Conservation (phyloP, 2,113 vertebrate species). For the Megaceryle maxima region DNA sequence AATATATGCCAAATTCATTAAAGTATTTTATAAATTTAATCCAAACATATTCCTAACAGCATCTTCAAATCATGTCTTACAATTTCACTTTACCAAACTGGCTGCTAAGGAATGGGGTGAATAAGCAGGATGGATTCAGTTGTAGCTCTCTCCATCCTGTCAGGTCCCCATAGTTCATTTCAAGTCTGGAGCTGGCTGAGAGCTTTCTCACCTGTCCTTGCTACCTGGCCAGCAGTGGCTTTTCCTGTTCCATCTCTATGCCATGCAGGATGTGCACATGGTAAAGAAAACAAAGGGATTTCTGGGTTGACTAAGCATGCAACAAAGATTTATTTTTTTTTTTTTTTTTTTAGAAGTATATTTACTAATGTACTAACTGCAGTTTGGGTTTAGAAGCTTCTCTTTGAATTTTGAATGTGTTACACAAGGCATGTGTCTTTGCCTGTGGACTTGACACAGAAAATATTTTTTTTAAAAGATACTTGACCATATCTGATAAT, state of each 20-base stretch:
- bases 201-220: neutral
- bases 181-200: neutral
- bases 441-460: neutral
- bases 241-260: neutral
- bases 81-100: neutral
- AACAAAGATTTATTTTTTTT: neutral
- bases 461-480: neutral
- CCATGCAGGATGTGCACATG: accelerated
- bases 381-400: neutral
- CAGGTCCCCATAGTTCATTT: neutral
- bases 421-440: neutral
- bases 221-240: neutral
- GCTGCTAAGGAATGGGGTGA: neutral
- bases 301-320: neutral
- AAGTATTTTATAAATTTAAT: neutral
- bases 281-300: neutral
- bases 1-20: neutral
- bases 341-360: neutral
- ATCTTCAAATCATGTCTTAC: neutral
- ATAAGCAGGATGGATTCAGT: neutral
- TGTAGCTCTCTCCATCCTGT: neutral
- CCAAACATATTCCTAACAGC: neutral
- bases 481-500: neutral
- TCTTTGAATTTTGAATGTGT: neutral
- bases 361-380: neutral